Evolutionary conservation across 2,797 vertebrate species (phyloP).

Genomic region (Agapornis canus): DNA sequence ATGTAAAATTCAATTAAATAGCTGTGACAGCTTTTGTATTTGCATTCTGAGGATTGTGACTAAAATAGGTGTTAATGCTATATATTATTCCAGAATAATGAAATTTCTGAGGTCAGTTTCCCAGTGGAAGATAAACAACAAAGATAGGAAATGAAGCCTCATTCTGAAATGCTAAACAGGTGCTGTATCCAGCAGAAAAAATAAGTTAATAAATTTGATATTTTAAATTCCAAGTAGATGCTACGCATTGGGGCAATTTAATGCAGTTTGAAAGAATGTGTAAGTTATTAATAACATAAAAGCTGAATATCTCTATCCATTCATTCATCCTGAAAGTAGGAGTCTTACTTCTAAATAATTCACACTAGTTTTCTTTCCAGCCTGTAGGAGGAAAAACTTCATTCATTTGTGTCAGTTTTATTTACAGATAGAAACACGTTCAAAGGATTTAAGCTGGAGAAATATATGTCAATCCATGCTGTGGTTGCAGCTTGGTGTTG

Average conservation of each 20-base stretch:
- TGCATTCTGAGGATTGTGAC: constrained; percentile 4
- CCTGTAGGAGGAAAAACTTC: neutral
- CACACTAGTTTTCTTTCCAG: neutral
- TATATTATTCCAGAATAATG: constrained; percentile 40
- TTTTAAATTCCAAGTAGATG: constrained; percentile 27
- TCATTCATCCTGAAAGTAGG: neutral
- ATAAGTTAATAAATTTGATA: constrained; percentile 53
- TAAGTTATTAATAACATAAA: constrained; percentile 18
- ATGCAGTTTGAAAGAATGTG: neutral
- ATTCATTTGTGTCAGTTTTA: neutral
- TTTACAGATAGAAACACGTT: neutral
- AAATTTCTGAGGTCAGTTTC: constrained; percentile 35
- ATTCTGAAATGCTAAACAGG: constrained; percentile 62
- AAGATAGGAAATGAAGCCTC: constrained; percentile 58
- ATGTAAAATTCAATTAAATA: constrained; percentile 51
- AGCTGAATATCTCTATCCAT: neutral
- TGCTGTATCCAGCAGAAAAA: constrained; percentile 62
- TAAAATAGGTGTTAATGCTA: constrained; percentile 8
- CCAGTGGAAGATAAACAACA: constrained; percentile 48
- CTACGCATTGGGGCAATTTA: neutral
- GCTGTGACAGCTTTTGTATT: neutral
- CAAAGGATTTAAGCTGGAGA: neutral
- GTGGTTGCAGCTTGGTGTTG: neutral
- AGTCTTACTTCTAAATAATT: neutral
- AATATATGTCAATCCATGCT: neutral